Evolutionary conservation across 2,888 invertebrate species (phyloP).

Genomic region (Drosophila nr. medialis): DNA sequence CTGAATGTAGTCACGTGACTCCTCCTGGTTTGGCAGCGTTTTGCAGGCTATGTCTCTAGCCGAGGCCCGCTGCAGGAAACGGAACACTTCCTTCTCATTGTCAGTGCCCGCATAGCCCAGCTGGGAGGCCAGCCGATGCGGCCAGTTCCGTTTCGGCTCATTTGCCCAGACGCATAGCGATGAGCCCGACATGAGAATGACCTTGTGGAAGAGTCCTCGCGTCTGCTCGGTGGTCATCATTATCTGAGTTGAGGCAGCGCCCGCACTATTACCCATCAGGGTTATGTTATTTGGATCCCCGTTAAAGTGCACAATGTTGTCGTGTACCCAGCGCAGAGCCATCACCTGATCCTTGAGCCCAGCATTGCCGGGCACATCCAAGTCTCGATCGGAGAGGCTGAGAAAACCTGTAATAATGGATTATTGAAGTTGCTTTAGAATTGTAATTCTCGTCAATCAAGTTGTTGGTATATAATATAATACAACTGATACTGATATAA

Average conservation of each 20-base stretch:
- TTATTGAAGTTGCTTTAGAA: not conserved
- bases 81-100: constrained; percentile 82
- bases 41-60: constrained; percentile 56
- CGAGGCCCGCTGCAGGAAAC: constrained; percentile 60
- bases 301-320: constrained; percentile 85
- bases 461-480: too few species aligned
- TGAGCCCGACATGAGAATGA: constrained; percentile 82
- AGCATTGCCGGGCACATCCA: constrained; percentile 86
- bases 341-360: constrained; percentile 85
- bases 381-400: constrained; percentile 84
- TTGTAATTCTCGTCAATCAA: not conserved
- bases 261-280: constrained; percentile 86
- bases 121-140: constrained; percentile 76
- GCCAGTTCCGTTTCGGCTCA: constrained; percentile 70
- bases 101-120: constrained; percentile 82
- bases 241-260: constrained; percentile 84
- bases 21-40: constrained; percentile 66
- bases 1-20: constrained; percentile 62
- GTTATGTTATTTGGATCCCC: constrained; percentile 86
- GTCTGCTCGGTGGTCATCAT: constrained; percentile 85
- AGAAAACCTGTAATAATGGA: constrained; percentile 83
- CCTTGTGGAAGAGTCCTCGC: constrained; percentile 83
- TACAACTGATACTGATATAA: too few species aligned
- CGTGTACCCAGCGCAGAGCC: constrained; percentile 85
- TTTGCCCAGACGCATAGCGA: constrained; percentile 78